phyloP scores from a whole-genome alignment of 2,888 invertebrate species.

The Acrobasis consociella region DNA sequence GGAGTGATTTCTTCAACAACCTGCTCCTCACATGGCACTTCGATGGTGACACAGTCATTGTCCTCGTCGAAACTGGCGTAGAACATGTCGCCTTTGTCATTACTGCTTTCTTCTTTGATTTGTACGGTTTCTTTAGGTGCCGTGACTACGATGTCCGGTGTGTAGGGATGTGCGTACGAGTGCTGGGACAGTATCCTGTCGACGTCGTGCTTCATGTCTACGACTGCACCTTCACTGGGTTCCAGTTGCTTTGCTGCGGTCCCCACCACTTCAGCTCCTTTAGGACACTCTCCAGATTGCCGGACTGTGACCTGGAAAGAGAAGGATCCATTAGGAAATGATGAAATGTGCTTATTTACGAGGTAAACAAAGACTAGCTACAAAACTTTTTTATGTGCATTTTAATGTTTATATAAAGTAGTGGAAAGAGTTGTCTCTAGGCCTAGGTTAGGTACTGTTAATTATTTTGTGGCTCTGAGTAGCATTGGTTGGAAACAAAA shows the following conservation, averaged over 20 bases:
- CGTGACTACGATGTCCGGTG: conserved; percentile 45
- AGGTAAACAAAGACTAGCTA: not conserved
- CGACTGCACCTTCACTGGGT: conserved; percentile 86
- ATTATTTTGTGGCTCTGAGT: no score
- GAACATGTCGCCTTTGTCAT: conserved; percentile 84
- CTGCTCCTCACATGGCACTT: conserved; percentile 85
- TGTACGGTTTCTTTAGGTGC: conserved; percentile 44
- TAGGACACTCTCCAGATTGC: conserved; percentile 64
- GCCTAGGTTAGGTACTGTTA: no score
- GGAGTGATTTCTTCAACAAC: conserved; percentile 59
- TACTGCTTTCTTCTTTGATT: conserved; percentile 58
- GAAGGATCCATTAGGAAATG: not conserved
- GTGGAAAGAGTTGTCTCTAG: no score
- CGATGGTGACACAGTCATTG: conserved; percentile 88
- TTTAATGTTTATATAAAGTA: no score
- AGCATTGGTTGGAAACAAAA: no score
- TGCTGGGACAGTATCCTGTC: conserved; percentile 77
- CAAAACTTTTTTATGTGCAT: not conserved
- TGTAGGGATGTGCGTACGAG: conserved; percentile 79
- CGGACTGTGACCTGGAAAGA: conserved; percentile 62
- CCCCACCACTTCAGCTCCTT: conserved; percentile 92
- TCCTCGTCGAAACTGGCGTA: conserved; percentile 88
- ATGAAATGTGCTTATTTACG: not conserved
- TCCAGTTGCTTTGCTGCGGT: conserved; percentile 92
- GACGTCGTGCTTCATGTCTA: conserved; percentile 73